Evolutionary conservation across 2,113 vertebrate genomes (phyloP), one percentile per base, ranked within the genome.

Genomic region (Myotis davidii): DNA sequence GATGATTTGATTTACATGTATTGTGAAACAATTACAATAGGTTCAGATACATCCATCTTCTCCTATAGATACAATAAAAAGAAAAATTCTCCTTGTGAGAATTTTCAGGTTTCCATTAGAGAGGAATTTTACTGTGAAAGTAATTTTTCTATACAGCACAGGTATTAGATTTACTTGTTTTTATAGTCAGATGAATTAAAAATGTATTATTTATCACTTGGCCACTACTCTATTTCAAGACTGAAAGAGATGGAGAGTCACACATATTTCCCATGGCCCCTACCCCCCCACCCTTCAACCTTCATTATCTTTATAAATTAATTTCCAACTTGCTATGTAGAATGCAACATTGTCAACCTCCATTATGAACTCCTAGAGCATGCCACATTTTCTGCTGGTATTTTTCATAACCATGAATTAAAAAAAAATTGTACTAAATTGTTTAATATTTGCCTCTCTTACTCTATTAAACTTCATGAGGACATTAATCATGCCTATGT

Each of bases 381-480:
- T n/a, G 17, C 4, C 48, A 16, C 32, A 34, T 59, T 91, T 72
- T 94, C 5, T 65, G 50, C 10, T 76, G 5, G 32, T 14, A 89
- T 10, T 93, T 97, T 91, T 97, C n/a, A 59, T 69, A 82, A 37
- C 3, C 9, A 86, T 13, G 16, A 70, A 50, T 83, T 42, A 85
- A 84, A 52, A 61, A 4, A 39, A 83, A 69, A 79, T 29, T 52
- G 8, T 72, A 91, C 56, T 27, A 5, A 64, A 81, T 72, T 86
- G 34, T 87, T 91, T 89, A 85, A 82, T 90, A 48, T 14, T 39
- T 67, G 1, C 39, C 39, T 87, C 34, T 76, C 18, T 9, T 45
- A 27, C 4, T 23, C 18, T 86, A 79, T 59, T 91, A 93, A 93
- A 84, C 11, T 37, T 79, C 0, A 17, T 29, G 12, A 85, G 39